Conservation (phyloP, 1,140 invertebrate species). For the Drosophila sproati region DNA sequence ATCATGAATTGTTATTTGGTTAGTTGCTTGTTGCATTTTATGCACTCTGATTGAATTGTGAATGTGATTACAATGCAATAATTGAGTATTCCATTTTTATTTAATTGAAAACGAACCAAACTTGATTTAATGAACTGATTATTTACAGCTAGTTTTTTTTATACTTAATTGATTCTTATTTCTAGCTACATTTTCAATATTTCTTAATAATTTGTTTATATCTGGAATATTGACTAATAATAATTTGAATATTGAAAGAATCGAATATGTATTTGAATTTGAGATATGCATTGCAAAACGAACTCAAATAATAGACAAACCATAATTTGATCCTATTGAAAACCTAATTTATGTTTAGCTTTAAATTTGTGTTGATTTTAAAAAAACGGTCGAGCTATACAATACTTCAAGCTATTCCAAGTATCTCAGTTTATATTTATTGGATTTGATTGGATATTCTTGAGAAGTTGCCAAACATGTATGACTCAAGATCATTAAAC, state of each 20-base stretch:
- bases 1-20: constrained; percentile 29
- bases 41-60: constrained; percentile 39
- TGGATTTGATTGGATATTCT: background rate
- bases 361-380: no score
- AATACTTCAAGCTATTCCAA: background rate
- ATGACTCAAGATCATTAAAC: background rate
- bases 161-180: background rate
- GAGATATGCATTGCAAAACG: background rate
- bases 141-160: background rate
- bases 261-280: no score
- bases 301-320: background rate
- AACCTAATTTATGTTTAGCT: background rate
- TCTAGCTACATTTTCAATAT: background rate
- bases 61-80: constrained; percentile 38
- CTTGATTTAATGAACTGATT: background rate
- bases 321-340: background rate
- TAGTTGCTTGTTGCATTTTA: constrained; percentile 23
- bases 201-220: background rate
- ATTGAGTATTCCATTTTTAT: constrained; percentile 43
- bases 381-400: background rate
- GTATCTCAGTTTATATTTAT: no score
- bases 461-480: background rate
- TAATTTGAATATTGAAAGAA: background rate
- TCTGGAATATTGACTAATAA: background rate
- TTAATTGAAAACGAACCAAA: constrained; percentile 25